A percentile compares a stretch with the other conserved stretches of the same genome.
Evolutionary conservation across 2,888 invertebrate species (phyloP).

Genomic region (Hymenopus coronatus): DNA sequence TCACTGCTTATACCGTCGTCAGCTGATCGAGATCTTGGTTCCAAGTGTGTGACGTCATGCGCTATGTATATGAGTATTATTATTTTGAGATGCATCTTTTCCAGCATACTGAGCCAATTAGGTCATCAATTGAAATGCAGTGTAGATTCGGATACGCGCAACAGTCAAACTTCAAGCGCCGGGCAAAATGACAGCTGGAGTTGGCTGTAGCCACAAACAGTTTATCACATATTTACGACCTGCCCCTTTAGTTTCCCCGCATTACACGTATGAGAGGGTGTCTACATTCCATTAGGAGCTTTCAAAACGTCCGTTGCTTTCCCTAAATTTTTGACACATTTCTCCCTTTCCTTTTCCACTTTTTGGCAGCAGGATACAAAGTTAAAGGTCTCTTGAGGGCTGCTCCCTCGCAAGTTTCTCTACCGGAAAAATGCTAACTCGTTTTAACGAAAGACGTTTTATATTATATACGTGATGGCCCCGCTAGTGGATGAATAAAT

Average conservation of each 20-base stretch:
- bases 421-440: not conserved
- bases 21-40: too few relatives aligned
- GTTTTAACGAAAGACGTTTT: conserved; percentile 17
- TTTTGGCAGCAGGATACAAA: not conserved
- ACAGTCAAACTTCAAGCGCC: not conserved
- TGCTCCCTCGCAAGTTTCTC: not conserved
- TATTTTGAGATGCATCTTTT: too few relatives aligned
- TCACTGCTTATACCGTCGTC: too few relatives aligned
- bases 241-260: not conserved
- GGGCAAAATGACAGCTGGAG: not conserved
- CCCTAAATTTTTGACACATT: conserved; percentile 27
- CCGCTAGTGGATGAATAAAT: not conserved
- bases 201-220: not conserved
- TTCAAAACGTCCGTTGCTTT: conserved; percentile 28
- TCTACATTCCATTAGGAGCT: conserved; percentile 26
- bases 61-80: too few relatives aligned
- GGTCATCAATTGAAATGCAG: too few relatives aligned
- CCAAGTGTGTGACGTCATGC: too few relatives aligned
- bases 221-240: not conserved
- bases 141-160: too few relatives aligned
- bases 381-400: conserved; percentile 6
- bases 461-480: conserved; percentile 20
- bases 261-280: conserved; percentile 6
- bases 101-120: too few relatives aligned
- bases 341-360: not conserved